Percentiles rank a stretch among this genome's conserved stretches.
Conservation (phyloP, 2,113 vertebrate species). For the Myiozetetes cayanensis region DNA sequence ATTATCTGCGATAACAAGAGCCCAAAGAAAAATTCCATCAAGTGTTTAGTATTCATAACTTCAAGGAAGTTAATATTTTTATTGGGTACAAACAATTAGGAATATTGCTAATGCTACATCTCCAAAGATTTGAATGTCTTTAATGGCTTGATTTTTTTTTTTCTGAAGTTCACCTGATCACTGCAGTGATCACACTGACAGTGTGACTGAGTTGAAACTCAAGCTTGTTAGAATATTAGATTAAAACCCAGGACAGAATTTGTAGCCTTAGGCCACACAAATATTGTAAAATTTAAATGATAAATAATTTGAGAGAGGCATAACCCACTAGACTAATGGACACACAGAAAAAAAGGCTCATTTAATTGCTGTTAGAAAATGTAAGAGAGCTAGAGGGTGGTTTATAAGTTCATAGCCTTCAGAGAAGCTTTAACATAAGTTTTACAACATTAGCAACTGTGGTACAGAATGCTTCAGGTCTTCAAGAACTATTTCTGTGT, state of each 20-base stretch:
- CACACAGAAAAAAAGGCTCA: background rate
- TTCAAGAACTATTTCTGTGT: background rate
- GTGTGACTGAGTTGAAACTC: background rate
- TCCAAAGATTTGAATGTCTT: background rate
- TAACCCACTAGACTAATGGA: background rate
- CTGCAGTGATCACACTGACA: background rate
- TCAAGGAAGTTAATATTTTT: background rate
- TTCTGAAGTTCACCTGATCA: background rate
- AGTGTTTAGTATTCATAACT: background rate
- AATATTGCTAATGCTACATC: background rate
- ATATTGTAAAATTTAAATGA: constrained; percentile 13
- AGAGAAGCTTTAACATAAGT: background rate
- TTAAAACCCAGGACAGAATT: constrained; percentile 11
- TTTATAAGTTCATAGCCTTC: background rate
- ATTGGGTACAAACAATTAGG: background rate
- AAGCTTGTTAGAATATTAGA: background rate
- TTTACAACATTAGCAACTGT: background rate
- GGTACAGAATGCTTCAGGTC: background rate
- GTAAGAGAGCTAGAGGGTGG: background rate
- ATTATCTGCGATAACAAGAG: background rate
- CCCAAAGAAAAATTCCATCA: background rate
- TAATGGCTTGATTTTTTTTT: background rate
- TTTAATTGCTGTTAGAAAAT: constrained; percentile 40
- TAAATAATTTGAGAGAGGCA: constrained; percentile 4
- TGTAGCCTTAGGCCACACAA: background rate